Evolutionary conservation across 2,113 vertebrate genomes (phyloP).

Genomic region (Piaya cayana): DNA sequence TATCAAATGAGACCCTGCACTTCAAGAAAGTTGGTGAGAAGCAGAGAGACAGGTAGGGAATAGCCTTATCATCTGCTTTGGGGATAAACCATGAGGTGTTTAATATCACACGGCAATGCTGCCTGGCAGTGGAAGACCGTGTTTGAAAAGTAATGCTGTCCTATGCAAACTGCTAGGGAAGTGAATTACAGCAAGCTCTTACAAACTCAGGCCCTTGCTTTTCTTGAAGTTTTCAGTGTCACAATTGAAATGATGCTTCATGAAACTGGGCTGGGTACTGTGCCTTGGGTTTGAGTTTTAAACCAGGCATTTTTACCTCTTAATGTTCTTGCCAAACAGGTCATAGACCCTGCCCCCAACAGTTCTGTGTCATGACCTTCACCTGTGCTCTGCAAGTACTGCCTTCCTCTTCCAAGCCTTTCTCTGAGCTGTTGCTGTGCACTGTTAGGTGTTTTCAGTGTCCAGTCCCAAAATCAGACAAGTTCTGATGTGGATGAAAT

Average conservation of each 20-base stretch:
- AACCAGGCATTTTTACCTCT: background rate
- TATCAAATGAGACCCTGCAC: background rate
- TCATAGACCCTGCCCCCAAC: rapidly evolving
- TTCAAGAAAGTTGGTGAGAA: background rate
- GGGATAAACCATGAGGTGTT: background rate
- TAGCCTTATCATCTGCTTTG: background rate
- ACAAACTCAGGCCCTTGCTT: background rate
- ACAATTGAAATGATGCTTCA: background rate
- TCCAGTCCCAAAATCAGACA: background rate
- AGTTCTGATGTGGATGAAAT: background rate
- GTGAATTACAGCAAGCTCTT: background rate
- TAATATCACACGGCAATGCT: background rate
- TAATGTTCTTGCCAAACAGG: background rate
- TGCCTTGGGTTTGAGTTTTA: background rate
- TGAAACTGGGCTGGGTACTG: background rate
- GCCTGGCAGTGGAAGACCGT: rapidly evolving
- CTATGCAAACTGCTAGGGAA: background rate
- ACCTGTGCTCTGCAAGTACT: background rate
- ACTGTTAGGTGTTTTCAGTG: background rate
- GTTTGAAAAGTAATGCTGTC: background rate
- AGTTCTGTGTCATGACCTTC: background rate
- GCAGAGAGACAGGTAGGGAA: background rate
- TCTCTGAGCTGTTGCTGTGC: background rate
- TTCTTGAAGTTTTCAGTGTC: background rate
- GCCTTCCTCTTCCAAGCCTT: background rate